Evolutionary conservation across 1,140 invertebrate genomes (phyloP).

Genomic region (Venturia canescens): DNA sequence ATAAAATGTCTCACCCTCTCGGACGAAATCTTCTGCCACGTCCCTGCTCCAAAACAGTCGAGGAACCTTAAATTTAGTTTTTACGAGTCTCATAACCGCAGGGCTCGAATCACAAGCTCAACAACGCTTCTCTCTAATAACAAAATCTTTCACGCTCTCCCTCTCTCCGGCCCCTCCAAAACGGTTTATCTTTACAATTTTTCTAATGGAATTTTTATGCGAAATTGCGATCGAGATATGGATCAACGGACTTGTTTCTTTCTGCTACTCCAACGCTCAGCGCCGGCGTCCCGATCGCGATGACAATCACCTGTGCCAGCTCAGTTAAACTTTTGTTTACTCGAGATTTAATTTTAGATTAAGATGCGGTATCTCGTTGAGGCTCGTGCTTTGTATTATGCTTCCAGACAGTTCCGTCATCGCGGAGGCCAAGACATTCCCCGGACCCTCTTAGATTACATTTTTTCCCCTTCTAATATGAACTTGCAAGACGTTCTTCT

Average conservation of each 20-base stretch:
- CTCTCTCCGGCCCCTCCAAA: background rate
- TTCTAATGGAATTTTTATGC: conserved; percentile 38
- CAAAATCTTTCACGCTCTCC: conserved; percentile 7
- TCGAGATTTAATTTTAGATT: conserved; percentile 57
- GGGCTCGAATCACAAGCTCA: background rate
- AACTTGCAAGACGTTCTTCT: too few relatives aligned
- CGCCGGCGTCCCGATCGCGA: conserved; percentile 2
- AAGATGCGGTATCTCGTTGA: conserved; percentile 28
- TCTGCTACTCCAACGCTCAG: background rate
- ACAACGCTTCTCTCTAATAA: conserved; percentile 20
- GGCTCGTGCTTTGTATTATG: conserved; percentile 17
- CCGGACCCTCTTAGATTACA: background rate
- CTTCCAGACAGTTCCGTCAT: conserved; percentile 44
- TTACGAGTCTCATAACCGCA: background rate
- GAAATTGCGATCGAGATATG: background rate
- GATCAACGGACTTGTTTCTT: conserved; percentile 3
- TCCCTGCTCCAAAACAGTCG: too few relatives aligned
- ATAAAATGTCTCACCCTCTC: background rate
- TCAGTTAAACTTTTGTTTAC: conserved; percentile 48
- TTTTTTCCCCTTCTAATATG: too few relatives aligned
- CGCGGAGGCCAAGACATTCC: background rate
- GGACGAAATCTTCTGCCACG: too few relatives aligned
- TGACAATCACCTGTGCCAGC: background rate
- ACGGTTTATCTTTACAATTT: conserved; percentile 6
- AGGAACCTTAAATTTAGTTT: background rate